Base-by-base conservation (phyloP, 2,888 invertebrate species). In the Lasioglossum malachurum region DNA sequence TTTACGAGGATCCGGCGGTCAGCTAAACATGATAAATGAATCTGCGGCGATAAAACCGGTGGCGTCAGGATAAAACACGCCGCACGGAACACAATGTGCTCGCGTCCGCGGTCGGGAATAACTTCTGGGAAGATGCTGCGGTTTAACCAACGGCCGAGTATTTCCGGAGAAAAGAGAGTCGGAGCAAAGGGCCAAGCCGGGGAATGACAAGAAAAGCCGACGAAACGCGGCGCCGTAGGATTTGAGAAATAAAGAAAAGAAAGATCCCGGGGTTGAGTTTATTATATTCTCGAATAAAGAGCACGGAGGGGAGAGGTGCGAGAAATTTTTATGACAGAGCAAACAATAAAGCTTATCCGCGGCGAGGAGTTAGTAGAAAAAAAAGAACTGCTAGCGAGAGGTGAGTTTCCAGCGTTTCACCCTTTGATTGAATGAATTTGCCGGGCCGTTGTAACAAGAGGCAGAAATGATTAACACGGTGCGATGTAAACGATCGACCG, bases 321-420 rank as follows among this genome's bases (percentile, higher is more conserved):
- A 72, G 67, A 86, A 80, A 85, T 85, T 85, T 76, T 79, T 79
- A 75, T 72, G 75, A 85, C 72, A 80, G 79, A 76, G 75, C 85
- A 73, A 79, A 85, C 80, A 85, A 85, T 85, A 76, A 73, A 85
- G 31, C 75, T 72, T 38, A 71, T 64, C 79, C 53, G 31, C 19
- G 75, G 31, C 41, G 75, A 35, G 27, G 53, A 46, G 64, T 49
- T 31, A 31, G 7, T 16, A 16, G 64, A 31, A 16, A 60, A 60
- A 49, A 60, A 83, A 77, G n/a, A 35, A 46, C 75, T 64, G 75
- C 69, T 75, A 23, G 69, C 31, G 7, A 23, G 4, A 23, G 60
- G 12, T 7, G 49, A 19, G 41, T 41, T 49, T n/a, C 49, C 53
- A 53, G 23, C 23, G 53, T 53, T 53, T 49, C 57, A 16, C 5